Conservation (phyloP, 2,888 invertebrate genomes). For the Sinodicranocentrus sp. region DNA sequence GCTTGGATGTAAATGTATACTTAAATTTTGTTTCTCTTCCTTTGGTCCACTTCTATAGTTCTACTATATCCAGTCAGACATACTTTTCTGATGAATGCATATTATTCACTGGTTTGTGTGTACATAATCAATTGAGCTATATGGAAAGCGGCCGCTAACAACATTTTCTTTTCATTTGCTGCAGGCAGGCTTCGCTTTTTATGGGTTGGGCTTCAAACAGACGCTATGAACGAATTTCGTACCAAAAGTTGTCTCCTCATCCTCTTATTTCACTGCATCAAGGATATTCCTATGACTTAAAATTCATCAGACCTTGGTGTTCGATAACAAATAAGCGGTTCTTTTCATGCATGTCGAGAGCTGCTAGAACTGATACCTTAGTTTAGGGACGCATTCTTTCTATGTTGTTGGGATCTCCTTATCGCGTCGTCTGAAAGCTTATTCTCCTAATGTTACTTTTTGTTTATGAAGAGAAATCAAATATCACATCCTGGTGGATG, state of each 20-base stretch:
- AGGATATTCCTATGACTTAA: neutral
- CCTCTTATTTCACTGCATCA: too few species aligned
- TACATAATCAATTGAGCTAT: neutral
- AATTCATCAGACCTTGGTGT: neutral
- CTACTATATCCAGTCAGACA: too few species aligned
- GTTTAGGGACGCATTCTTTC: constrained; percentile 6
- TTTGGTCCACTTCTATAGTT: too few species aligned
- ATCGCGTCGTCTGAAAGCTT: too few species aligned
- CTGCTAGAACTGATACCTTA: neutral
- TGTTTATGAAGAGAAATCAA: too few species aligned
- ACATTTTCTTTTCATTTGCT: constrained; percentile 2
- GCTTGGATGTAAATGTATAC: too few species aligned
- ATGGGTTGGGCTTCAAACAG: constrained; percentile 9
- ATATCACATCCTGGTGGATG: too few species aligned
- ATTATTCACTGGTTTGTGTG: too few species aligned
- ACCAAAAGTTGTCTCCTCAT: neutral
- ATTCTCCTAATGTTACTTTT: neutral
- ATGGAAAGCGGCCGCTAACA: constrained; percentile 19
- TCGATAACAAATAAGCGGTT: neutral
- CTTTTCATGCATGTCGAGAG: neutral
- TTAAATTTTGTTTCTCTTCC: too few species aligned
- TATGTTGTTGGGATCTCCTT: constrained; percentile 19
- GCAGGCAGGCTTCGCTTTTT: constrained; percentile 3
- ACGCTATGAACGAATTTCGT: constrained; percentile 9
- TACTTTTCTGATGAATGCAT: too few species aligned